These are phyloP conservation scores for Camponotus fellah DNA, from an alignment of 2,888 invertebrate species.

Conservation along the genomic window DNA sequence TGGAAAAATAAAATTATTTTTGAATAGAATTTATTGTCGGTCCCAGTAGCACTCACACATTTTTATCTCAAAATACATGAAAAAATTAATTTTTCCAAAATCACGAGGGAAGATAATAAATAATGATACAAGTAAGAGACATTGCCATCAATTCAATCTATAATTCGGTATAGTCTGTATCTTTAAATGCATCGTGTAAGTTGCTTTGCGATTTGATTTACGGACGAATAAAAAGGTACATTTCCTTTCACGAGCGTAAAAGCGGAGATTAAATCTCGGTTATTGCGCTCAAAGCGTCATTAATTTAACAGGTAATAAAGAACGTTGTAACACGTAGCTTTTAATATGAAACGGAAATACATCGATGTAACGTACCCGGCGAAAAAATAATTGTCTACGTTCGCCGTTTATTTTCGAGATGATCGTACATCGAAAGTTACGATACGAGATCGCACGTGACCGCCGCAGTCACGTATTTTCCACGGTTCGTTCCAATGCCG, in stretches of 20 bases:
- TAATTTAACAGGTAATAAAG: slow-evolving; percentile 32
- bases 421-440: slow-evolving; percentile 28
- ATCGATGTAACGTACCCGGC: slow-evolving; percentile 12
- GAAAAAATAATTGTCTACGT: slow-evolving; percentile 32
- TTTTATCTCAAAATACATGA: not conserved
- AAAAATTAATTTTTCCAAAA: not conserved
- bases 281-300: slow-evolving; percentile 33
- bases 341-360: slow-evolving; percentile 42
- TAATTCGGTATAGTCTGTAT: not conserved
- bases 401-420: slow-evolving; percentile 39
- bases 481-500: slow-evolving; percentile 29
- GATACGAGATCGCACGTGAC: slow-evolving; percentile 34
- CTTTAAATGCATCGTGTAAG: slow-evolving; percentile 1
- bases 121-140: not conserved
- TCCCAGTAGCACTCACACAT: not conserved
- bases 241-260: slow-evolving; percentile 31
- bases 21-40: not conserved
- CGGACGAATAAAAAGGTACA: slow-evolving; percentile 20
- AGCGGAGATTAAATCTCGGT: slow-evolving; percentile 31
- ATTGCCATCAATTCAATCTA: not conserved
- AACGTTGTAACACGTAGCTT: slow-evolving; percentile 12
- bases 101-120: not conserved
- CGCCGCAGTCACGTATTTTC: slow-evolving; percentile 31
- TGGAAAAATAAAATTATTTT: not conserved
- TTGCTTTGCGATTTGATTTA: slow-evolving; percentile 34